These are phyloP conservation scores for Athalia rosae DNA, from an alignment of 2,888 invertebrate genomes.

Conservation along the genomic window DNA sequence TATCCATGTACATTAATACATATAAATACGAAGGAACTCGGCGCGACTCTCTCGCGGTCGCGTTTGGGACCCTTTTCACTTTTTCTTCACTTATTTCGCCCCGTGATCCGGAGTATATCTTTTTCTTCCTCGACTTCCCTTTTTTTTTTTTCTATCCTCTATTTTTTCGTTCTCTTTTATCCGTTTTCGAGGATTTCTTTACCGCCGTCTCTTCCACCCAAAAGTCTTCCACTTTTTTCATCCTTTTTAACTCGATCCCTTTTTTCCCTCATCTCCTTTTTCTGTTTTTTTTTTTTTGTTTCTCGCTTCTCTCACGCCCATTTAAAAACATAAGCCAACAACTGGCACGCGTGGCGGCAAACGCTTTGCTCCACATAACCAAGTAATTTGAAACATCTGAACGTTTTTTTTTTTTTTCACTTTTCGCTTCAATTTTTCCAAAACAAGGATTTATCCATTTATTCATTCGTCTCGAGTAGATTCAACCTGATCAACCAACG, in stretches of 20 bases:
- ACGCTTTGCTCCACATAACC: constrained; percentile 20
- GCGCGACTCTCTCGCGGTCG: constrained; percentile 11
- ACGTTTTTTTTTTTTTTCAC: too few species aligned
- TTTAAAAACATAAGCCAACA: constrained; percentile 11
- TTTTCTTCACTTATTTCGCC: constrained; percentile 8
- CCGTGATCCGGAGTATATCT: too few species aligned
- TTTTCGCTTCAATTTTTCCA: too few species aligned
- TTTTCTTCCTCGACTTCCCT: not conserved
- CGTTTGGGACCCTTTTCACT: constrained; percentile 37
- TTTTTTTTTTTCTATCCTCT: not conserved
- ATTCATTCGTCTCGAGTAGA: too few species aligned
- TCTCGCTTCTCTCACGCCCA: not conserved
- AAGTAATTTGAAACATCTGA: constrained; percentile 30
- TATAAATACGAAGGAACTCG: too few species aligned
- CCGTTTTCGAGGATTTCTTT: not conserved
- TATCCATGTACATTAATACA: too few species aligned
- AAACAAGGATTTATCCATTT: too few species aligned
- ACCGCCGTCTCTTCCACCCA: constrained; percentile 22
- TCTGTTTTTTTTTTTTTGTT: not conserved
- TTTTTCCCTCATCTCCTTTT: constrained; percentile 10
- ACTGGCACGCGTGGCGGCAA: constrained; percentile 49
- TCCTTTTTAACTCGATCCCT: not conserved
- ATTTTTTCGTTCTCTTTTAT: not conserved
- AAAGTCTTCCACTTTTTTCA: too few species aligned
- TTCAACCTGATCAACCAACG: too few species aligned